Evolutionary conservation across 2,888 invertebrate species (phyloP).

Genomic region (Sinotaia quadrata): DNA sequence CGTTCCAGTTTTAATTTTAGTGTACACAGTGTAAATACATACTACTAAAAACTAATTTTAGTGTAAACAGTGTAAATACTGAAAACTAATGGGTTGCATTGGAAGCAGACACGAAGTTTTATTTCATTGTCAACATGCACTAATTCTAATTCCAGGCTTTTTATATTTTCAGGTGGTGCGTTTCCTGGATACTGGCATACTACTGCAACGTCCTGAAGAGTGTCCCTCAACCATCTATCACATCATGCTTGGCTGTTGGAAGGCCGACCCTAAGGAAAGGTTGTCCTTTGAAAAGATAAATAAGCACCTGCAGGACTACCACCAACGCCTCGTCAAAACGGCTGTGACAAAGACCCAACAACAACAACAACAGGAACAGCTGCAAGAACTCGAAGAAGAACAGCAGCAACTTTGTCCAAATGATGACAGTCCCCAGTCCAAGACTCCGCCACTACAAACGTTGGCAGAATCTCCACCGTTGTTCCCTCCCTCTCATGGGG

Average conservation of each 20-base stretch:
- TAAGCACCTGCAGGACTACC: slow-evolving; percentile 63
- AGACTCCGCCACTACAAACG: slow-evolving; percentile 4
- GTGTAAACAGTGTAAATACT: too few relatives aligned
- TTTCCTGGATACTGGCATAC: slow-evolving; percentile 84
- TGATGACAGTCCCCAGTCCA: neutral
- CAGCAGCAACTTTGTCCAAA: too few relatives aligned
- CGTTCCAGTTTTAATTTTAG: too few relatives aligned
- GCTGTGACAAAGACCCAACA: slow-evolving; percentile 13
- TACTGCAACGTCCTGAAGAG: slow-evolving; percentile 83
- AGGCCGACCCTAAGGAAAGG: slow-evolving; percentile 84
- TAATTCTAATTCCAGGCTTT: too few relatives aligned
- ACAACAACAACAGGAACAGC: neutral
- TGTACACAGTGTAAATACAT: too few relatives aligned
- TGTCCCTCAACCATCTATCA: slow-evolving; percentile 70
- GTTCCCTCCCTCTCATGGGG: neutral
- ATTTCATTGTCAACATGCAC: too few relatives aligned
- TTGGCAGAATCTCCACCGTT: neutral
- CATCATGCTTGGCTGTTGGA: slow-evolving; percentile 72
- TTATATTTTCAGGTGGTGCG: slow-evolving; percentile 70
- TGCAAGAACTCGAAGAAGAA: neutral
- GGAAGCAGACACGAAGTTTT: too few relatives aligned
- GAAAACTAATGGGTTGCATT: too few relatives aligned
- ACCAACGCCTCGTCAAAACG: slow-evolving; percentile 43
- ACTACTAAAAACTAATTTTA: too few relatives aligned
- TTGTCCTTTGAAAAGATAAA: slow-evolving; percentile 76